Evolutionary conservation across 37 sponge, comb jelly and placozoan genomes (phyloP), one percentile per base, ranked within the genome.

Genomic region (Mnemiopsis leidyi): DNA sequence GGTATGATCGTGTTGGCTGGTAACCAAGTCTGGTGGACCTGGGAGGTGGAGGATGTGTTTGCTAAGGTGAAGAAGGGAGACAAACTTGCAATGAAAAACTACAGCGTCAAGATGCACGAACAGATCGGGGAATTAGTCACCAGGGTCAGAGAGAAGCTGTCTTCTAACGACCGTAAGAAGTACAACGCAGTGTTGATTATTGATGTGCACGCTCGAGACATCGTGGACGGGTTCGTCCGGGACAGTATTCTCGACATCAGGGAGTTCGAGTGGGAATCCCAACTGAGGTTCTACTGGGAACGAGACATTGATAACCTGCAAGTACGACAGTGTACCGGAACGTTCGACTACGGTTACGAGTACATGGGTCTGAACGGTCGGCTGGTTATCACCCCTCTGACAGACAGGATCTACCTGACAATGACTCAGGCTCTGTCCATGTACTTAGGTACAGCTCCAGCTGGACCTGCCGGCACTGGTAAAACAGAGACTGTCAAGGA

Each of bases 21-120:
- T 38, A 99, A 99, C 90, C 99, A 99, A 94, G 97, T 99, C 36
- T 99, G 99, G 99, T 99, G 99, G 99, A 99, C 97, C 5, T 99
- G 99, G 99, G 99, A 99, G 92, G 99, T 99, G 68, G 99, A 99
- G 92, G 99, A 99, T 93, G 97, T 97, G 88, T 99, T 99, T 93
- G 75, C 83, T 30, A 97, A 97, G 69, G 97, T 99, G 79, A 99
- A 96, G 95, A 97, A 95, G 75, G 99, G 99, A 77, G 99, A 99
- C 95, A 99, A 99, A 69, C 96, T 97, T 96, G 99, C 94, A 31
- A 95, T 99, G 97, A 99, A 99, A 94, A 96, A 94, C 92, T 99
- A 99, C 92, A 75, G 96, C 93, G 97, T 95, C 94, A 99, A 97
- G 92, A 96, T 97, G 37, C 97, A 97, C 92, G 68, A 82, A 0